Evolutionary conservation across 2,888 invertebrate genomes (phyloP).

Genomic region (Trichopoda pennipes): DNA sequence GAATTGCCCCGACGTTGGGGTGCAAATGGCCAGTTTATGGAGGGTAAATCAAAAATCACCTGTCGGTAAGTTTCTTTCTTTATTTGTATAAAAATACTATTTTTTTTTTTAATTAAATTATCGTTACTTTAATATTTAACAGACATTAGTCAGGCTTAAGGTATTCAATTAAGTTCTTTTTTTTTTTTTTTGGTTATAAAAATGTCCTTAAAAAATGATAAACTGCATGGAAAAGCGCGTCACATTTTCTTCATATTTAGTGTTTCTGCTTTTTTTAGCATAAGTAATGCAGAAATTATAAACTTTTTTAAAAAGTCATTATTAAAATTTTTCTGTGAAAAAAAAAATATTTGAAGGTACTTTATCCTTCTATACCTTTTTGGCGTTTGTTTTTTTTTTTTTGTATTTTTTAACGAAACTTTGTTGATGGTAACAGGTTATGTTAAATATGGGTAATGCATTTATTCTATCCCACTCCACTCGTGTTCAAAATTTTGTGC

Average conservation of each 20-base stretch:
- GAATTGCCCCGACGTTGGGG: constrained; percentile 87
- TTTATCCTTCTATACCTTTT: constrained; percentile 28
- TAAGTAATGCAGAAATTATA: constrained; percentile 62
- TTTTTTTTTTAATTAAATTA: constrained; percentile 35
- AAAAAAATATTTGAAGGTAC: background rate
- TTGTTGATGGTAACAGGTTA: constrained; percentile 68
- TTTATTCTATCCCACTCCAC: constrained; percentile 30
- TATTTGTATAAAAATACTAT: background rate
- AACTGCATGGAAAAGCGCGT: constrained; percentile 63
- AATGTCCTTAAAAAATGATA: constrained; percentile 67
- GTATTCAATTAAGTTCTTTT: constrained; percentile 37
- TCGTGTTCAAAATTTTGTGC: constrained; percentile 72
- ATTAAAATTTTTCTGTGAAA: constrained; percentile 56
- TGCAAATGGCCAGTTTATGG: constrained; percentile 84
- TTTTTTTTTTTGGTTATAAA: constrained; percentile 35
- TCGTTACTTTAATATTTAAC: constrained; percentile 50
- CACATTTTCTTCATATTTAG: constrained; percentile 53
- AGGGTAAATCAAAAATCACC: constrained; percentile 84
- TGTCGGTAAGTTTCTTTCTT: constrained; percentile 80
- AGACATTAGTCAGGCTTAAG: constrained; percentile 64
- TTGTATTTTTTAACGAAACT: too few relatives aligned
- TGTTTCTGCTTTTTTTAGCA: constrained; percentile 7
- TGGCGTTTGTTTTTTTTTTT: too few relatives aligned
- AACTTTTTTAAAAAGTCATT: constrained; percentile 68
- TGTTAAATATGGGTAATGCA: constrained; percentile 65